Evolutionary conservation across 1,140 invertebrate species (phyloP), one percentile per base, ranked within the genome.

Genomic region (Drosophila sucinea): DNA sequence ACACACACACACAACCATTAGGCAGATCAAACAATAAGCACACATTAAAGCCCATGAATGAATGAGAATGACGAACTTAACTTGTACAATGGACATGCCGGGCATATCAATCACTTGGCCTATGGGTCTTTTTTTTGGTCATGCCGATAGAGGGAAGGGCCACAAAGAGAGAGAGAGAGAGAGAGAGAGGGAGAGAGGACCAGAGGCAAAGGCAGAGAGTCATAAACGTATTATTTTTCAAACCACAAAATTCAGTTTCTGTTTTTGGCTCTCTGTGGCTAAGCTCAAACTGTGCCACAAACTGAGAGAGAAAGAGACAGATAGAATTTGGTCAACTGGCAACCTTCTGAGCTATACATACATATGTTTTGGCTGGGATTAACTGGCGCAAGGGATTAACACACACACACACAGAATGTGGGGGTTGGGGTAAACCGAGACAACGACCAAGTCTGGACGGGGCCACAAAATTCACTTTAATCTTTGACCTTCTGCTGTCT

Each of bases 201-300:
- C 0, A 11, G 10, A 38, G 35, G 8, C 8, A 38, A 38, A 11
- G 35, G 4, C 8, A 51, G 23, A 51, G 23, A 51, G 44, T 25
- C 67, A 77, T 77, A 77, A 77, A 77, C 75, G 76, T 87, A 86
- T 86, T 86, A 87, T 87, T 87, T 87, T 83, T 63, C 76, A 79
- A 63, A 71, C 79, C 82, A 72, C 78, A 85, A 56, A 40, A 51
- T 51, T 51, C 23, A 51, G 44, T 51, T 51, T 51, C 44, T 51
- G 44, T 51, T 51, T 27, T 51, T 51, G 44, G 44, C 60, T 47
- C 25, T 66, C 7, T 56, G 10, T 60, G 17, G 27, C 47, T 56
- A 29, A 23, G 8, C 40, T 38, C 23, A 29, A 23, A n/a, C 40
- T 38, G 30, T 57, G 32, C 40, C 17, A 11, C 58, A 60, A 11